Evolutionary conservation across 2,113 vertebrate species (phyloP).

Genomic region (Platichthys flesus): DNA sequence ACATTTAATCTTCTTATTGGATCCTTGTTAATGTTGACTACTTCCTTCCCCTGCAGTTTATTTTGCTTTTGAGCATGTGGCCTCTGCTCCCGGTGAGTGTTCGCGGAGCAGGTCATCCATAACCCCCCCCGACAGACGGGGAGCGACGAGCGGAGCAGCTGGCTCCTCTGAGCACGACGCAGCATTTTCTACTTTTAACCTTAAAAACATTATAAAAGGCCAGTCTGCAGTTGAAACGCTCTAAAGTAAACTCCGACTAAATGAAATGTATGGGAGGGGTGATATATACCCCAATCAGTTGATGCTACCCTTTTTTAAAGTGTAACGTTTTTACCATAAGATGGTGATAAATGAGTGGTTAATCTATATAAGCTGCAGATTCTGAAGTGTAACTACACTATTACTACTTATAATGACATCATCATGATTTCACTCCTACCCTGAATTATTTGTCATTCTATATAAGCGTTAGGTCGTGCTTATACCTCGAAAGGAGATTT

Average conservation of each 20-base stretch:
- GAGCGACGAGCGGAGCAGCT: neutral
- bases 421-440: no score
- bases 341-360: no score
- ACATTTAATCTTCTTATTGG: slow-evolving; percentile 86
- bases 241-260: slow-evolving; percentile 4
- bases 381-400: no score
- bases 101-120: slow-evolving; percentile 81
- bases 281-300: no score
- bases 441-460: no score
- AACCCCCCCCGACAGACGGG: slow-evolving; percentile 80
- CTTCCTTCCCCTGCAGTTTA: slow-evolving; percentile 91
- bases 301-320: no score
- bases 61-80: slow-evolving; percentile 92
- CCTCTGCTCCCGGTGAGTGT: slow-evolving; percentile 83
- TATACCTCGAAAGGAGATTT: no score
- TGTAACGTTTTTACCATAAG: neutral
- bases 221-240: neutral
- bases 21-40: slow-evolving; percentile 87
- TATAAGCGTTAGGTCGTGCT: no score
- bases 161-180: neutral
- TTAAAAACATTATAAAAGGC: slow-evolving; percentile 29
- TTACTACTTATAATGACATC: no score
- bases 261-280: no score
- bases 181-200: slow-evolving; percentile 26
- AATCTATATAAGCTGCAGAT: no score